These are phyloP conservation scores for Sterrhoptilus dennistouni DNA, from an alignment of 2,113 vertebrate species.

Conservation along the genomic window DNA sequence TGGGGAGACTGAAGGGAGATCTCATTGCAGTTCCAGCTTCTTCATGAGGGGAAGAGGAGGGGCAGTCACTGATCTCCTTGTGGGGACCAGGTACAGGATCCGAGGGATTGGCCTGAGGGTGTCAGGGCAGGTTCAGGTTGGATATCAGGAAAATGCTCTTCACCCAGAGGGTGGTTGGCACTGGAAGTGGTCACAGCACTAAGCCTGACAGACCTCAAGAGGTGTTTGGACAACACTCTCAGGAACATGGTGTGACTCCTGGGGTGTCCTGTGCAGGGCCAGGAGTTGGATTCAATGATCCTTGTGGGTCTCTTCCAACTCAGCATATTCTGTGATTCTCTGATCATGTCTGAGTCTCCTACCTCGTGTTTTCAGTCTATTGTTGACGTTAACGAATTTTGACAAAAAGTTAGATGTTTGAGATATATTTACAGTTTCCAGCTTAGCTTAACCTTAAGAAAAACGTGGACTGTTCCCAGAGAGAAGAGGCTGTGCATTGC, in stretches of 20 bases:
- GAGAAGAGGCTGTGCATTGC: neutral
- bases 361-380: neutral
- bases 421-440: neutral
- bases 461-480: neutral
- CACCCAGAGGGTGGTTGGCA: neutral
- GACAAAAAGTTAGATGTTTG: neutral
- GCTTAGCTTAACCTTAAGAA: neutral
- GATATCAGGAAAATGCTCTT: accelerated
- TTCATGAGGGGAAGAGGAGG: neutral
- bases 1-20: neutral
- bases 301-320: neutral
- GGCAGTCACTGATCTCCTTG: neutral
- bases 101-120: accelerated
- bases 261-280: neutral
- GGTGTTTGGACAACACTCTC: neutral
- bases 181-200: neutral
- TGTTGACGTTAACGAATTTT: too few relatives aligned
- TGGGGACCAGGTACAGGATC: neutral
- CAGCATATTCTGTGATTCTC: neutral
- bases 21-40: accelerated
- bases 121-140: neutral
- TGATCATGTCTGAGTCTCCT: neutral
- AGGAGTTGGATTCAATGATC: accelerated
- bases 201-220: neutral
- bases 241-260: neutral